phyloP scores from a whole-genome alignment of 2,888 invertebrate species.

The Rambutsinella grinnellia region DNA sequence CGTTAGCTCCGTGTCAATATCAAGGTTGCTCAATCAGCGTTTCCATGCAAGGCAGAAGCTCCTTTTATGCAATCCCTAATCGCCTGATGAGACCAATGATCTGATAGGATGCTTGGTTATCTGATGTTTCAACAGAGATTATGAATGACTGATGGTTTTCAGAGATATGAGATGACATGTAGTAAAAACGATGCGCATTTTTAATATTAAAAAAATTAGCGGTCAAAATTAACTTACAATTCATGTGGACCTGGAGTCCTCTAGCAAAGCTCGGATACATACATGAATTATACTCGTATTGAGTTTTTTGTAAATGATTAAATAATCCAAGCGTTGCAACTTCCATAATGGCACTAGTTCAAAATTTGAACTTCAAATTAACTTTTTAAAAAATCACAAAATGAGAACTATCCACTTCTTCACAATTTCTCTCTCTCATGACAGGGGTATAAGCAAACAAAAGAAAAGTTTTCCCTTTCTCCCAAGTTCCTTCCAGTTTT shows the following conservation, averaged over 20 bases:
- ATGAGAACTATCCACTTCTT: background rate
- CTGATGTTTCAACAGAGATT: background rate
- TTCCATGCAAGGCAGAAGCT: background rate
- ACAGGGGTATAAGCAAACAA: no score
- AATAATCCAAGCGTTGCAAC: constrained; percentile 39
- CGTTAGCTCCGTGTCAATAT: no score
- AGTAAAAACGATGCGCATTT: no score
- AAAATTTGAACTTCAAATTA: no score
- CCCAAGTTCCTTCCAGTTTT: constrained; percentile 41
- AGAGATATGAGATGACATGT: no score
- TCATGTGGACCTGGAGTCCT: background rate
- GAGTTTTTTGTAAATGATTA: constrained; percentile 36
- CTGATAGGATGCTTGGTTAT: background rate
- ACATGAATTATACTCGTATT: constrained; percentile 17
- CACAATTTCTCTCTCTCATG: background rate
- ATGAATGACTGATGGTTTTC: background rate
- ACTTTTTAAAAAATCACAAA: background rate
- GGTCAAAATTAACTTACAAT: no score
- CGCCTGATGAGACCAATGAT: background rate
- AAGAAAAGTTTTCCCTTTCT: background rate
- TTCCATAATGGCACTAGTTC: constrained; percentile 29
- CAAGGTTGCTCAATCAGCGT: constrained; percentile 3
- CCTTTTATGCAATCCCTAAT: background rate
- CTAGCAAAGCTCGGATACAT: background rate
- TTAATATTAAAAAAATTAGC: no score